These are phyloP conservation scores for Camelus bactrianus DNA, from an alignment of 2,113 vertebrate genomes.

Conservation along the genomic window DNA sequence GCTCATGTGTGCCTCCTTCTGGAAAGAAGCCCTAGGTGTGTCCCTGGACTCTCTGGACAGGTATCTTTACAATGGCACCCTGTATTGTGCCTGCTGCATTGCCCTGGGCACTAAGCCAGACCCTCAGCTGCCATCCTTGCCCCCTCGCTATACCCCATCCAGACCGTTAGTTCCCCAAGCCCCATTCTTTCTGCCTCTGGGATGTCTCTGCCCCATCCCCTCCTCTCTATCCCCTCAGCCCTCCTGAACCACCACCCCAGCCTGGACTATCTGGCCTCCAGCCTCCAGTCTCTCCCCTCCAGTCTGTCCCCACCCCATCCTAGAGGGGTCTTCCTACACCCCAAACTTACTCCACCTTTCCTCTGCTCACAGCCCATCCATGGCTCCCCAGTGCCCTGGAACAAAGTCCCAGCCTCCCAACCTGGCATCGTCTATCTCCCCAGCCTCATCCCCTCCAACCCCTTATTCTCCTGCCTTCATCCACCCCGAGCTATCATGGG, in stretches of 20 bases:
- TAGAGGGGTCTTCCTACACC: neutral
- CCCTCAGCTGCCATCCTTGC: neutral
- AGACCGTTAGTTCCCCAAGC: neutral
- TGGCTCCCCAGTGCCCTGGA: neutral
- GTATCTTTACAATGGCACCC: no score
- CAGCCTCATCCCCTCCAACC: neutral
- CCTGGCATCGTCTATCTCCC: neutral
- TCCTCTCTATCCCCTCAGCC: neutral
- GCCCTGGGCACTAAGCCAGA: neutral
- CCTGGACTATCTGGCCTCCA: neutral
- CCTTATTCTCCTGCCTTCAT: neutral
- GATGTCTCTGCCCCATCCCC: neutral
- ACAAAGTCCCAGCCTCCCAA: neutral
- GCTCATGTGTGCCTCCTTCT: neutral
- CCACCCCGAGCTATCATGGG: neutral
- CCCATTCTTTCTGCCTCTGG: neutral
- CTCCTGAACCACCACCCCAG: neutral
- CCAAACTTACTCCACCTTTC: neutral
- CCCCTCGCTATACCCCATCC: no score
- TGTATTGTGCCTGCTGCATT: neutral
- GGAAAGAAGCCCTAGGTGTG: neutral
- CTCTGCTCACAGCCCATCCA: neutral
- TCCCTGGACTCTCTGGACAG: neutral
- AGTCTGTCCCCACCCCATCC: neutral
- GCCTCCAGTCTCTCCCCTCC: neutral